Conservation (phyloP, 2,113 vertebrate genomes). For the Lepidothrix coronata region DNA sequence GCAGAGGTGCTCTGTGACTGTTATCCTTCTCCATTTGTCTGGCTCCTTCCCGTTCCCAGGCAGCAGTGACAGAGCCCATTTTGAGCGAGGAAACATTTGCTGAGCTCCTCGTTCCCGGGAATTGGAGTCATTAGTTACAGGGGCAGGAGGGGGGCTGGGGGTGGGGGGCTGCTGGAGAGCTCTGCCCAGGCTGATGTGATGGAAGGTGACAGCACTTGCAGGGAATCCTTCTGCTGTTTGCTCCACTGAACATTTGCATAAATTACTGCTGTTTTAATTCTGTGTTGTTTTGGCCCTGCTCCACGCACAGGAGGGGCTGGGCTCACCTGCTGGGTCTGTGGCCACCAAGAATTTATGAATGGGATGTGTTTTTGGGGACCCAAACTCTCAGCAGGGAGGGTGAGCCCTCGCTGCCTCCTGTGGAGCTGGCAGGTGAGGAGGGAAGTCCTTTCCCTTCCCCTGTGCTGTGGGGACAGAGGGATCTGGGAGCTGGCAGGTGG, state of each 20-base stretch:
- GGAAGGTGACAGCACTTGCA: slow-evolving; percentile 55
- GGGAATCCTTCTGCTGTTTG: slow-evolving; percentile 61
- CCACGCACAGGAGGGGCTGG: background rate
- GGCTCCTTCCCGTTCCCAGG: background rate
- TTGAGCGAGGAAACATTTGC: background rate
- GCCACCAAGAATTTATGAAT: background rate
- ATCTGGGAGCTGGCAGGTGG: background rate
- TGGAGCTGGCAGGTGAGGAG: background rate
- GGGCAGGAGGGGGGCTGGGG: background rate
- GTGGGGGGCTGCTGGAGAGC: background rate
- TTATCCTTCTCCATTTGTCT: background rate
- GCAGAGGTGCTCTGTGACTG: background rate
- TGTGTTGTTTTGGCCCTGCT: background rate
- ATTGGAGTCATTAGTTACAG: background rate
- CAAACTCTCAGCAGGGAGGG: background rate
- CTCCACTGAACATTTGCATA: background rate
- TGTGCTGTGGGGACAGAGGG: background rate
- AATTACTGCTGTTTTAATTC: background rate
- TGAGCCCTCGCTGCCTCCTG: background rate
- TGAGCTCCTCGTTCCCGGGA: background rate
- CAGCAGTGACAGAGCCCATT: background rate
- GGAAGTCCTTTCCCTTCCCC: background rate
- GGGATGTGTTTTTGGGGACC: background rate
- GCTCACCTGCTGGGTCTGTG: background rate
- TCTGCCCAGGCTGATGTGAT: slow-evolving; percentile 31